phyloP scores from a whole-genome alignment of 2,113 vertebrate species.

The Pomatorhinus ruficollis region DNA sequence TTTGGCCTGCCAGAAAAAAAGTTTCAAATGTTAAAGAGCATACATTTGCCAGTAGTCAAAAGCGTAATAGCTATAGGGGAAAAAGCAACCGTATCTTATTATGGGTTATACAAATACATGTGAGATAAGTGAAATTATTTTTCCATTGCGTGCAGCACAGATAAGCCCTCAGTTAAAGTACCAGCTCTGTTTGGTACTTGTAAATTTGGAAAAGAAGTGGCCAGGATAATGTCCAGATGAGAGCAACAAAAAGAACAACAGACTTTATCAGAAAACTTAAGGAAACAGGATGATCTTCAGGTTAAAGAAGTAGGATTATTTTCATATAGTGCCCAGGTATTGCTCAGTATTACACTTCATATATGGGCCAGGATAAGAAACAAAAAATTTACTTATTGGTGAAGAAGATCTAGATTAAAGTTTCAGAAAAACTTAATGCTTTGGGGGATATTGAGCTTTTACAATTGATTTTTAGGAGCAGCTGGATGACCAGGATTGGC shows the following conservation, averaged over 20 bases:
- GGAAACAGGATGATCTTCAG: background rate
- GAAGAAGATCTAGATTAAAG: background rate
- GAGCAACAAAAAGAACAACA: background rate
- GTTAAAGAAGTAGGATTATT: background rate
- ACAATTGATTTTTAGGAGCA: background rate
- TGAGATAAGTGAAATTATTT: background rate
- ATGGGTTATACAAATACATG: background rate
- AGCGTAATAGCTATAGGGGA: background rate
- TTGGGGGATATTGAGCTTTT: background rate
- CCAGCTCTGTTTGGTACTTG: background rate
- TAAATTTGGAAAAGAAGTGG: background rate
- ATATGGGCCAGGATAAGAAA: background rate
- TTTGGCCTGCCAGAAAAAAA: background rate
- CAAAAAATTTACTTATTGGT: background rate
- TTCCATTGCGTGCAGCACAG: background rate
- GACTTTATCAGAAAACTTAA: background rate
- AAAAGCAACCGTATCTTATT: background rate
- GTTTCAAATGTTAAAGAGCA: background rate
- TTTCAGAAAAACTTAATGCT: background rate
- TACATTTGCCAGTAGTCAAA: background rate
- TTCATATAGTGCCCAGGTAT: background rate
- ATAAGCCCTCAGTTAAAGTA: background rate
- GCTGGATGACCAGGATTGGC: background rate
- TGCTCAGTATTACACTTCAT: background rate
- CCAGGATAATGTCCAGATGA: background rate